phyloP scores from a whole-genome alignment of 2,797 vertebrate species.

The Delichon dasypus region DNA sequence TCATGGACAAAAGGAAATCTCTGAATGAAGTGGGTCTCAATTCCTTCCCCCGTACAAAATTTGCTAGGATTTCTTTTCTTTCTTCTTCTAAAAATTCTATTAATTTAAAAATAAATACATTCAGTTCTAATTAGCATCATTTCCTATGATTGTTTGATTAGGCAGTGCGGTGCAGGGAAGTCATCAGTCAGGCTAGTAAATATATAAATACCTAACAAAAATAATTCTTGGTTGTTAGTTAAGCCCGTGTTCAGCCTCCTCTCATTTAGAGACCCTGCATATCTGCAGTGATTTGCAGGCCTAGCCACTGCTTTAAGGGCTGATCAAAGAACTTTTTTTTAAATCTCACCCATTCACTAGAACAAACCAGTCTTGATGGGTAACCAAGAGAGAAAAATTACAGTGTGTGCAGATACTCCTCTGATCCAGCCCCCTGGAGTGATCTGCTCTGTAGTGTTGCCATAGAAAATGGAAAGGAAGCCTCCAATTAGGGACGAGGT shows the following conservation, averaged over 20 bases:
- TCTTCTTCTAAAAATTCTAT: background rate
- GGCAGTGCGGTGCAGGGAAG: background rate
- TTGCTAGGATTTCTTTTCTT: background rate
- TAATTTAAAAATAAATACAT: background rate
- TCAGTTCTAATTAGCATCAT: background rate
- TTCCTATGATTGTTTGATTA: background rate
- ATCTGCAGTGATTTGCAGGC: background rate
- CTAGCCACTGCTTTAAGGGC: background rate
- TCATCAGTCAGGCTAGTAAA: background rate
- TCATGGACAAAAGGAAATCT: background rate
- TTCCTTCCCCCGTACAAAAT: background rate
- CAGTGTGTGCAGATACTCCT: background rate
- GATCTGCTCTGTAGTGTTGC: slow-evolving; percentile 4
- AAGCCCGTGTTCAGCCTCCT: background rate
- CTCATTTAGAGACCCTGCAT: background rate
- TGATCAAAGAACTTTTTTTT: background rate
- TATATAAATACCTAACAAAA: background rate
- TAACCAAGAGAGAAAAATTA: background rate
- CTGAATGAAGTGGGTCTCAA: background rate
- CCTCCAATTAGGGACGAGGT: slow-evolving; percentile 49
- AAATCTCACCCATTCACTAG: background rate
- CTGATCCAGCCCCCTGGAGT: background rate
- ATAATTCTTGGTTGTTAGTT: background rate
- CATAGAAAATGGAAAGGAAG: slow-evolving; percentile 47
- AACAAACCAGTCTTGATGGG: background rate